A percentile compares a stretch with the other conserved stretches of the same genome.
These are phyloP conservation scores for Cephus runcator DNA, from an alignment of 2,888 invertebrate species.

Conservation along the genomic window DNA sequence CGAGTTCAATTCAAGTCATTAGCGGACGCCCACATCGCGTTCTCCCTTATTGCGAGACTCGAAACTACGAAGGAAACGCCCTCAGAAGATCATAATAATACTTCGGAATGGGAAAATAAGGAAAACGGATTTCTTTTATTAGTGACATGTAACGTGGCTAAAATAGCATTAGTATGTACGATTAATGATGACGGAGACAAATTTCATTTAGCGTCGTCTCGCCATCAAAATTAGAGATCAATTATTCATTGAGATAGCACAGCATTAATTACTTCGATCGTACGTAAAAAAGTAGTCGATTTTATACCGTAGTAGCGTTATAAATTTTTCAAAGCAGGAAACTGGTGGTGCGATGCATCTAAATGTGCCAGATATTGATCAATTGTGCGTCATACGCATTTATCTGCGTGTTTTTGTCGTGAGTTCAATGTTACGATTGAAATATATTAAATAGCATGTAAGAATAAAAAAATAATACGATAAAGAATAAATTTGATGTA, in stretches of 20 bases:
- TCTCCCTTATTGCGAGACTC: neutral
- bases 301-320: neutral
- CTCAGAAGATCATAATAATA: neutral
- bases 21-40: constrained; percentile 46
- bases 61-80: neutral
- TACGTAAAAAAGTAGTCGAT: too few species aligned
- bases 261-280: neutral
- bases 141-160: neutral
- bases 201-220: neutral
- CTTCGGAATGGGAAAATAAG: neutral
- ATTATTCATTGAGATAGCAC: neutral
- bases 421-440: neutral
- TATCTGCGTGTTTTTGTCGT: neutral
- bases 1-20: constrained; percentile 55
- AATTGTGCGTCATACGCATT: neutral
- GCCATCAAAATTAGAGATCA: neutral
- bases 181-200: neutral
- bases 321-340: neutral
- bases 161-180: neutral
- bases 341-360: neutral
- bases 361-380: neutral
- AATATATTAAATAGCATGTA: neutral
- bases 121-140: neutral
- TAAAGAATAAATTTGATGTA: neutral
- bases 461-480: neutral